These are phyloP conservation scores for Gibbula magus DNA, from an alignment of 2,888 invertebrate species.

Conservation along the genomic window DNA sequence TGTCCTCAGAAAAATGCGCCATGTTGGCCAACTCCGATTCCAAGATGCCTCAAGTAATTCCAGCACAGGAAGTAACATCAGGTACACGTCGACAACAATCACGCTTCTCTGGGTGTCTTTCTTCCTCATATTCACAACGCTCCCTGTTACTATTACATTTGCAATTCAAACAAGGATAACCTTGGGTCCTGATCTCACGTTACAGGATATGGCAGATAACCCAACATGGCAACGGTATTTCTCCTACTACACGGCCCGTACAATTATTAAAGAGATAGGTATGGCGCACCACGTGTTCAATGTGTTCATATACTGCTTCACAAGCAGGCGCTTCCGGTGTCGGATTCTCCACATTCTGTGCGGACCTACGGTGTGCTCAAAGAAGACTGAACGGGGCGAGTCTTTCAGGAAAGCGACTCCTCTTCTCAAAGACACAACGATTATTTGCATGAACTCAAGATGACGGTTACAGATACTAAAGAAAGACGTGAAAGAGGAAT, in stretches of 20 bases:
- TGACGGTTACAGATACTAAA: neutral
- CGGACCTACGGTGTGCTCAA: slow-evolving; percentile 3
- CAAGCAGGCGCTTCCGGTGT: slow-evolving; percentile 51
- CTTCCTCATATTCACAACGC: slow-evolving; percentile 61
- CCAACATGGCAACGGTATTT: slow-evolving; percentile 60
- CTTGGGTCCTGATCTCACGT: slow-evolving; percentile 44
- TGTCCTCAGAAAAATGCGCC: slow-evolving; percentile 62
- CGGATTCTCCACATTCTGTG: slow-evolving; percentile 40
- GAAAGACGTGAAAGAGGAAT: no score
- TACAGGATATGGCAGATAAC: slow-evolving; percentile 52
- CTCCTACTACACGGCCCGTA: slow-evolving; percentile 54
- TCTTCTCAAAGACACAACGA: slow-evolving; percentile 11
- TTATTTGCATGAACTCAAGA: slow-evolving; percentile 7
- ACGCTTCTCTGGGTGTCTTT: slow-evolving; percentile 64
- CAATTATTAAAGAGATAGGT: slow-evolving; percentile 61
- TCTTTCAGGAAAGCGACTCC: slow-evolving; percentile 11
- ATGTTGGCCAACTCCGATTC: slow-evolving; percentile 26
- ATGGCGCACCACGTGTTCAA: slow-evolving; percentile 69
- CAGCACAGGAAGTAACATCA: slow-evolving; percentile 30
- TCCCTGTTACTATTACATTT: slow-evolving; percentile 61
- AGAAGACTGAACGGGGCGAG: neutral
- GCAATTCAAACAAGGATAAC: slow-evolving; percentile 51
- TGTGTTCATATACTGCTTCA: slow-evolving; percentile 54
- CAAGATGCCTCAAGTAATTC: neutral
- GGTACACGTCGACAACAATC: slow-evolving; percentile 56